A percentile compares a stretch with the other conserved stretches of the same genome.
Conservation (phyloP, 2,113 vertebrate genomes). For the Cebus imitator region DNA sequence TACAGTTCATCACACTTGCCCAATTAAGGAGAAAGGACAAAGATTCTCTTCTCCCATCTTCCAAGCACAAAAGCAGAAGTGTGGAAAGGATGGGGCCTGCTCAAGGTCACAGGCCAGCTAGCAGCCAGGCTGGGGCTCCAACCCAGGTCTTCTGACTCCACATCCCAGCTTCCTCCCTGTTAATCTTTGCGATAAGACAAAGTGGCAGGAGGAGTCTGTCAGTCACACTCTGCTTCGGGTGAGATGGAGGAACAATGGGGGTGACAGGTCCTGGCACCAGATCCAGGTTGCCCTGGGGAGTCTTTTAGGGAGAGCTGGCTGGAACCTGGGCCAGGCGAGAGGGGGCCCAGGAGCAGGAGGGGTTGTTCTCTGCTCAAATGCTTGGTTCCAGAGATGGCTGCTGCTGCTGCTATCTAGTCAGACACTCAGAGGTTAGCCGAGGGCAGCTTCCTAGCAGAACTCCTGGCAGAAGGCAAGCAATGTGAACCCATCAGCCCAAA, state of each 20-base stretch:
- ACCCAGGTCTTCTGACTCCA: neutral
- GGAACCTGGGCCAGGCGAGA: neutral
- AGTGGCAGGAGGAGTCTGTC: conserved; percentile 18
- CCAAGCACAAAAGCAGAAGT: neutral
- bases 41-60: neutral
- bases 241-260: neutral
- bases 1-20: neutral
- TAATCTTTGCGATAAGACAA: conserved; percentile 55
- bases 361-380: neutral
- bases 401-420: neutral
- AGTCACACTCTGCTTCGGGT: neutral
- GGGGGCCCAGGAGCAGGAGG: neutral
- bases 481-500: neutral
- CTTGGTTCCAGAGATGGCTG: neutral
- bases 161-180: neutral
- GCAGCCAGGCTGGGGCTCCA: neutral
- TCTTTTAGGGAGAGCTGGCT: neutral
- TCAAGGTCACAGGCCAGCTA: conserved; percentile 56
- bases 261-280: neutral
- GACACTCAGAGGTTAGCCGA: conserved; percentile 51
- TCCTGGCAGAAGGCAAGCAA: neutral
- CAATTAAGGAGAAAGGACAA: neutral
- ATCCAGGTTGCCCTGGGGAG: neutral
- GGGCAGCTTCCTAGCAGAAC: neutral
- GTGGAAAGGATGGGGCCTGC: neutral